Conservation (phyloP, 2,113 vertebrate genomes). For the Myxocyprinus asiaticus region DNA sequence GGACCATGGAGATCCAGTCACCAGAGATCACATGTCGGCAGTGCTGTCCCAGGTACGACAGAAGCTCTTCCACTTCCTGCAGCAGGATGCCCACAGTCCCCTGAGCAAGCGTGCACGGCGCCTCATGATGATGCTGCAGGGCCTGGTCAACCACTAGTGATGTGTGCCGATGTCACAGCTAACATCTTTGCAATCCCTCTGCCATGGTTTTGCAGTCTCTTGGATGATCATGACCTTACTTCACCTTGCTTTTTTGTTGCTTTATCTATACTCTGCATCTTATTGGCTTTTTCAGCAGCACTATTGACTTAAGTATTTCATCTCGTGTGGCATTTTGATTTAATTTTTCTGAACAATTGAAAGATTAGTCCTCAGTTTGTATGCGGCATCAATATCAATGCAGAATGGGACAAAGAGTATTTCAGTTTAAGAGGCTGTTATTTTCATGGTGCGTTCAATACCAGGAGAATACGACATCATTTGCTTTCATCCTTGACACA, state of each 20-base stretch:
- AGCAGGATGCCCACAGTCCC: conserved; percentile 87
- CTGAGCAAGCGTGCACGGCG: conserved; percentile 87
- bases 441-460: neutral
- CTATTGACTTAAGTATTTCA: conserved; percentile 23
- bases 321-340: conserved; percentile 8
- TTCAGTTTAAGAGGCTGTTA: neutral
- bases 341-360: conserved; percentile 5
- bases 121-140: conserved; percentile 95
- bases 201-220: conserved; percentile 18
- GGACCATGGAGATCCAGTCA: conserved; percentile 93
- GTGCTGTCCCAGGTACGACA: conserved; percentile 91
- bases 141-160: conserved; percentile 85
- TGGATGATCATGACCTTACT: neutral
- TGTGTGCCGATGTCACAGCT: neutral
- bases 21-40: conserved; percentile 93
- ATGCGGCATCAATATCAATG: neutral
- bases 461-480: neutral
- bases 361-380: conserved; percentile 14
- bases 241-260: conserved; percentile 14
- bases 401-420: neutral
- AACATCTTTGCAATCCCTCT: neutral
- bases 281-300: conserved; percentile 8
- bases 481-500: neutral
- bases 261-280: conserved; percentile 24
- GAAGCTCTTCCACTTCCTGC: conserved; percentile 91